phyloP scores from a whole-genome alignment of 92 coral and sea anemone species.

The Actinostola sp. region DNA sequence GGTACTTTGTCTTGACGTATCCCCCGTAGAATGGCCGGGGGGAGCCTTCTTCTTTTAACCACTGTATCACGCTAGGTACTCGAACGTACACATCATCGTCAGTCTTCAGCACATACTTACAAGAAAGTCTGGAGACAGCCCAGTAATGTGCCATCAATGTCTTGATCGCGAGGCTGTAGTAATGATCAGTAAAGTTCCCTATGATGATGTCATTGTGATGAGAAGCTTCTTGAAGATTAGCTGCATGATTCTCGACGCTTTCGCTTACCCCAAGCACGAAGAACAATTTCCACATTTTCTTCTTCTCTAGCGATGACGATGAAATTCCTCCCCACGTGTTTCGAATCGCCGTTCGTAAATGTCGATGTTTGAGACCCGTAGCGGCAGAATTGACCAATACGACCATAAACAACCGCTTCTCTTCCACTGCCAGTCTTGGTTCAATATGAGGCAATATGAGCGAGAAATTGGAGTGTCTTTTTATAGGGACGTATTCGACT shows the following conservation, averaged over 20 bases:
- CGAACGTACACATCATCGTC: constrained; percentile 26
- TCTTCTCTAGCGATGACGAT: neutral
- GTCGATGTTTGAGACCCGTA: neutral
- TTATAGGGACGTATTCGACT: too few species aligned
- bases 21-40: constrained; percentile 26
- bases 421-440: neutral
- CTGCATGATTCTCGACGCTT: neutral
- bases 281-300: neutral
- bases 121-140: neutral
- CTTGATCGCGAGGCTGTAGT: constrained; percentile 8
- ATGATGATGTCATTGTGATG: constrained; percentile 11
- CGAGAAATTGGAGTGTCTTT: neutral
- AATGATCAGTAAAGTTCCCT: constrained; percentile 22
- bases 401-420: neutral
- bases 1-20: neutral
- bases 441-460: constrained; percentile 2
- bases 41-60: neutral
- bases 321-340: constrained; percentile 3
- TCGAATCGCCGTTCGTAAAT: neutral
- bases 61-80: constrained; percentile 6
- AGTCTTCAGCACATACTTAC: constrained; percentile 6
- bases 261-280: neutral
- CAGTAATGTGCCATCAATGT: constrained; percentile 25
- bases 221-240: constrained; percentile 4
- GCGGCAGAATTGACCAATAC: constrained; percentile 7